Evolutionary conservation across 1,140 invertebrate species (phyloP), one percentile per base, ranked within the genome.

Genomic region (Marisa cornuarietis): DNA sequence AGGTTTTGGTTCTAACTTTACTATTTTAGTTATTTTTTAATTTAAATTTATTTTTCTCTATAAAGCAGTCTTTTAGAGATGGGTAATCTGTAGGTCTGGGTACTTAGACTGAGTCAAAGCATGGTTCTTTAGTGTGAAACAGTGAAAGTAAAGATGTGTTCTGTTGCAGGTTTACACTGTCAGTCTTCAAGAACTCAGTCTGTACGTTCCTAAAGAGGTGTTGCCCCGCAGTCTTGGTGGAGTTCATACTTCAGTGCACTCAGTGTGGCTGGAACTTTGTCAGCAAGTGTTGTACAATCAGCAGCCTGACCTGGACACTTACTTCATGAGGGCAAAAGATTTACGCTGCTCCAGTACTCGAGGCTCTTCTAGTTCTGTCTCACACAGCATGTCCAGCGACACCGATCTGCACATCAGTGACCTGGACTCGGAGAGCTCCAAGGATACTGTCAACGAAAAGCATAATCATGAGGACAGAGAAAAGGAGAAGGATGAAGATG

Each of bases 161-260:
- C 11, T 58, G 4, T 58, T 58, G 16, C 54, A 58, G 54, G 54
- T 58, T 18, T 98, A 96, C 91, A 99, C 97, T 31, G 96, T 99
- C 78, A 98, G 95, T 89, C 93, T 96, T 88, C 95, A 95, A 42
- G 93, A 94, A 82, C 83, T 93, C n/a, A 82, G 84, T 68, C 77
- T 86, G 42, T 93, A 93, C 86, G 90, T 93, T 68, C 92, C 93
- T 26, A 92, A 93, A 71, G 95, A 95, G 88, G 95, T 96, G 86
- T 92, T 99, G 86, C 97, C 97, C 77, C 91, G 92, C 82, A 94
- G 95, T 85, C 93, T 99, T 79, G 97, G 97, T 82, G 97, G 98
- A 81, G 94, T 93, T 80, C 94, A 96, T 87, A 93, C 94, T 84
- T 92, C 96, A 79, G 95, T 98, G 92, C 97, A 99, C 94, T 93